Evolutionary conservation across 1,140 invertebrate species (phyloP), one percentile per base, ranked within the genome.

Genomic region (Heliconius hewitsoni): DNA sequence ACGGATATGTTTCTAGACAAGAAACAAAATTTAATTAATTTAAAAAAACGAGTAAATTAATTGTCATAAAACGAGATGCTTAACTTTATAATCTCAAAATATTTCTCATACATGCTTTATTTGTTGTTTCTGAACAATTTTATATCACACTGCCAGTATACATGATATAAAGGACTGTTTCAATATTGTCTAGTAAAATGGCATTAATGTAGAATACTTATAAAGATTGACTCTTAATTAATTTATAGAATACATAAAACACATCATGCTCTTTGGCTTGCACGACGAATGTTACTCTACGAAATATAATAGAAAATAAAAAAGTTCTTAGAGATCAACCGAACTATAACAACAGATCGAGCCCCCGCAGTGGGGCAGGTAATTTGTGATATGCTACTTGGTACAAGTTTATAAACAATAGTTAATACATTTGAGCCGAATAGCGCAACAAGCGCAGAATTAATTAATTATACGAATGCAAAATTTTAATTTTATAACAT

Each of bases 201-300:
- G 93, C 93, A 91, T 93, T 93, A 87, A 91, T 86, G 89, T 90
- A 90, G 90, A 92, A 92, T 89, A 92, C 91, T 92, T 91, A 92
- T 85, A 92, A 76, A 89, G 88, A 93, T 86, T 85, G 87, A 89
- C 85, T 85, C 90, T 92, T 92, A 92, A 87, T 89, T 89, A 87
- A 85, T 90, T 87, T 92, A 93, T 89, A 93, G 87, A 93, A 93
- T 93, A 90, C 85, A 91, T 90, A 92, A 92, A 93, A 93, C 90
- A 94, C 93, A 93, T 94, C 92, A 94, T 93, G 93, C 93, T 94
- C 93, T 94, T 94, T 94, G 93, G 93, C 92, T 92, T 94, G 93
- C 93, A 94, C 93, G 93, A 94, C 92, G 91, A 89, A 92, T 78
- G 89, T 90, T 85, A 91, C 82, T 86, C 86, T 90, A 90, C 77